Evolutionary conservation across 64 coral and sea anemone species (phyloP).

Genomic region (Acropora yongei): DNA sequence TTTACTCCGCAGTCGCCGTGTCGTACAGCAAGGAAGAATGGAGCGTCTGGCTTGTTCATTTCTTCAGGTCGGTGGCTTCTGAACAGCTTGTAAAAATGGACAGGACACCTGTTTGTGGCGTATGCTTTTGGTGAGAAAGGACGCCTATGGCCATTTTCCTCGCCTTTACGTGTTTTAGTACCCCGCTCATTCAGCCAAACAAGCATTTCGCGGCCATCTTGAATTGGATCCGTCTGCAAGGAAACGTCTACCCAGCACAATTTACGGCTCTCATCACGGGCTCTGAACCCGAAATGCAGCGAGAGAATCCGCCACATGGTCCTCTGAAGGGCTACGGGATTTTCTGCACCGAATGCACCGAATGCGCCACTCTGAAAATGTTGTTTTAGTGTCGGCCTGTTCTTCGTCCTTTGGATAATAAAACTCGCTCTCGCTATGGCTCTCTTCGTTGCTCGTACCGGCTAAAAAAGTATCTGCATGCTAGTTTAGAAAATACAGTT

Average conservation of each 20-base stretch:
- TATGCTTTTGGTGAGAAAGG: conserved; percentile 54
- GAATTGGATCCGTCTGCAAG: conserved; percentile 42
- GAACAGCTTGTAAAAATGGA: conserved; percentile 69
- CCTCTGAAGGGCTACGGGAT: neutral
- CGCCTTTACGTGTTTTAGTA: conserved; percentile 63
- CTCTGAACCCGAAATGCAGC: conserved; percentile 50
- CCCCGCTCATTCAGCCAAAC: conserved; percentile 62
- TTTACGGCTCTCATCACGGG: conserved; percentile 56
- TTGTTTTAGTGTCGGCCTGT: neutral
- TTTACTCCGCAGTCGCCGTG: conserved; percentile 14
- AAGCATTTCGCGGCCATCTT: conserved; percentile 69
- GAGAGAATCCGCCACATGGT: conserved; percentile 60
- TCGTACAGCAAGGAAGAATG: conserved; percentile 75
- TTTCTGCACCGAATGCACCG: neutral
- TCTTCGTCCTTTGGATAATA: neutral
- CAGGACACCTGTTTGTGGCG: conserved; percentile 55
- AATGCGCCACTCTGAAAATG: neutral
- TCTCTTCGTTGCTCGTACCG: too few relatives aligned
- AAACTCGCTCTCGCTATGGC: too few relatives aligned
- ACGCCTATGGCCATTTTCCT: conserved; percentile 62
- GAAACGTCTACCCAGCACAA: conserved; percentile 56
- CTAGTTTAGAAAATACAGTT: too few relatives aligned
- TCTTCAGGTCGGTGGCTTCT: conserved; percentile 49
- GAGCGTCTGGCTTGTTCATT: conserved; percentile 61
- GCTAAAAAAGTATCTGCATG: too few relatives aligned